Evolutionary conservation across 2,797 vertebrate species (phyloP), one percentile per base, ranked within the genome.

Genomic region (Lophotriccus pileatus): DNA sequence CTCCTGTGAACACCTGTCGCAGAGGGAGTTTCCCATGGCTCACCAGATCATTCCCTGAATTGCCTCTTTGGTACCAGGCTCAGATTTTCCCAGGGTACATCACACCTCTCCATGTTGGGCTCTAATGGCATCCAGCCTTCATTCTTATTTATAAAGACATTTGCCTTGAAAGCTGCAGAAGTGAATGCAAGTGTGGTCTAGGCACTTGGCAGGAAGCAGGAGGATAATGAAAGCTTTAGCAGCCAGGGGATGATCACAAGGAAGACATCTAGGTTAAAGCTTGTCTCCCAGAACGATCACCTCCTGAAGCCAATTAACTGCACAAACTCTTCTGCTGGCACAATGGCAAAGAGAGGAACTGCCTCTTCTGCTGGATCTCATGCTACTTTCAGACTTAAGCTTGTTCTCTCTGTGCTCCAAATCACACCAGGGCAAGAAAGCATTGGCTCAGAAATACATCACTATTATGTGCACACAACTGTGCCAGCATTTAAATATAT

Each of bases 101-200:
- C 41, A 64, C 27, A 25, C 4, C 21, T 49, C 49, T 72, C 23
- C 24, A 7, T 11, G 13, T 13, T 56, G 14, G 14, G 20, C 41
- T 74, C 41, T 37, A 59, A 39, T 5, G 55, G 25, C 44, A 60
- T 63, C n/a, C 77, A 90, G n/a, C 12, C 41, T 56, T 68, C 14
- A 1, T 32, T 41, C 69, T 75, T 27, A 7, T 41, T 80, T 34
- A 27, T 18, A 59, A 49, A 74, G 24, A 19, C 8, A 5, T 47
- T 58, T 72, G 24, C 50, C 60, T 76, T 66, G 22, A 84, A 68
- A 41, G 50, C 23, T 87, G 47, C 47, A 66, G 74, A 70, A 79
- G 37, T 7, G 66, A 84, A 18, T 2, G 0, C 1, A 7, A 81
- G 66, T 11, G 9, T 0, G 0, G 34, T 10, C 21, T 4, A 6